phyloP scores from a whole-genome alignment of 2,888 invertebrate species.

The Caenorhabditis afra region DNA sequence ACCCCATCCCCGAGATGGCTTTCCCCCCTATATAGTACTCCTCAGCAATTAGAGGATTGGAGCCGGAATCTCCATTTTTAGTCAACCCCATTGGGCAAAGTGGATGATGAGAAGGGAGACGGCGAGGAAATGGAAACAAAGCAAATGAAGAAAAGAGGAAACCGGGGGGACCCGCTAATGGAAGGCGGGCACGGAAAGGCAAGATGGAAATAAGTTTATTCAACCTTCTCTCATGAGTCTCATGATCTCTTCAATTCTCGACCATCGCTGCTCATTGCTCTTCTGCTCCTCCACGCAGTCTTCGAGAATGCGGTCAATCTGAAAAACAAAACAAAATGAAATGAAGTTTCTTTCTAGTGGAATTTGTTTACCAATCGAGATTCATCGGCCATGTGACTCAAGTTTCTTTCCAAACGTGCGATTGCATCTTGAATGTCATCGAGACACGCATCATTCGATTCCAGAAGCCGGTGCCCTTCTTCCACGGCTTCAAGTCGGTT shows the following conservation, averaged over 20 bases:
- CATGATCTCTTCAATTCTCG: conserved; percentile 16
- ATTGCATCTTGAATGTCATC: conserved; percentile 18
- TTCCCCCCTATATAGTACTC: conserved; percentile 31
- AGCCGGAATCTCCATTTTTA: background rate
- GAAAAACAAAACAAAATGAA: background rate
- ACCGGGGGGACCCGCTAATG: background rate
- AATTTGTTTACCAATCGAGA: conserved; percentile 3
- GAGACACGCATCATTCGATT: background rate
- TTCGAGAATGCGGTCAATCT: conserved; percentile 21
- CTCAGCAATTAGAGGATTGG: conserved; percentile 35
- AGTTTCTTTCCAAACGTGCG: conserved; percentile 11
- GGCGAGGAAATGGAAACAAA: conserved; percentile 7
- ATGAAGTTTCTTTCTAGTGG: background rate
- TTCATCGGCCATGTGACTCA: conserved; percentile 19
- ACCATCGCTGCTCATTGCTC: conserved; percentile 2
- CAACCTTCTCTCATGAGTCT: background rate
- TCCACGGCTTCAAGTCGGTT: conserved; percentile 11
- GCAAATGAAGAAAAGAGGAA: background rate
- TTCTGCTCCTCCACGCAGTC: conserved; percentile 16
- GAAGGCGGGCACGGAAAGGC: background rate
- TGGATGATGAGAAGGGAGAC: background rate
- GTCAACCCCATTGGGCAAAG: background rate
- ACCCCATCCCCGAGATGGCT: conserved; percentile 10
- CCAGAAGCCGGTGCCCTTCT: background rate
- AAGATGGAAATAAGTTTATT: background rate